A percentile compares a stretch with the other conserved stretches of the same genome.
phyloP scores from a whole-genome alignment of 2,113 vertebrate genomes.

The Propithecus coquereli region DNA sequence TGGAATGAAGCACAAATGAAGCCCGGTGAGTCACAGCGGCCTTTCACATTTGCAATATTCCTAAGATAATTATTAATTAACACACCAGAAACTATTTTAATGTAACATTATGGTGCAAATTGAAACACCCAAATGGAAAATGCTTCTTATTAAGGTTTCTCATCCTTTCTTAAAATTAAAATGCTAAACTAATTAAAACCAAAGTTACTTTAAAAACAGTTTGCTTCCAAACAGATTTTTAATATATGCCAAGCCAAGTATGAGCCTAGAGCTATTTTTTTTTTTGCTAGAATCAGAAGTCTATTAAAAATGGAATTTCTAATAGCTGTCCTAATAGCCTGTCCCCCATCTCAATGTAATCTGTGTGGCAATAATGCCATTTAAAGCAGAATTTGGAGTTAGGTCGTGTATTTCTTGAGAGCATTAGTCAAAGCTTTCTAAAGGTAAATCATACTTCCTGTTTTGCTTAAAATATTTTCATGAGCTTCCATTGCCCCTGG shows the following conservation, averaged over 20 bases:
- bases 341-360: neutral
- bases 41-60: constrained; percentile 38
- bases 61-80: constrained; percentile 70
- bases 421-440: neutral
- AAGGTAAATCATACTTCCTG: neutral
- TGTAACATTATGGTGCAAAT: constrained; percentile 33
- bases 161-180: constrained; percentile 70
- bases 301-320: constrained; percentile 43
- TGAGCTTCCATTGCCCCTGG: neutral
- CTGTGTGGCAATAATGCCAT: neutral
- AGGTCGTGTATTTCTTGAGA: neutral
- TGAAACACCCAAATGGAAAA: constrained; percentile 56
- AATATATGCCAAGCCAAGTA: constrained; percentile 47
- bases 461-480: neutral
- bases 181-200: constrained; percentile 75
- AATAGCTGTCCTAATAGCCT: neutral
- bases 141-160: constrained; percentile 44
- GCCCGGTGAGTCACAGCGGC: constrained; percentile 45
- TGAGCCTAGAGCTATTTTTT: constrained; percentile 23
- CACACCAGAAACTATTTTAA: constrained; percentile 38
- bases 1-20: neutral
- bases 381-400: neutral
- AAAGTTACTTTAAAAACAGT: constrained; percentile 67
- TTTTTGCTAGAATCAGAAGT: neutral
- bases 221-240: constrained; percentile 72